These are phyloP conservation scores for Gnatocerus cornutus DNA, from an alignment of 2,888 invertebrate species.

Conservation along the genomic window DNA sequence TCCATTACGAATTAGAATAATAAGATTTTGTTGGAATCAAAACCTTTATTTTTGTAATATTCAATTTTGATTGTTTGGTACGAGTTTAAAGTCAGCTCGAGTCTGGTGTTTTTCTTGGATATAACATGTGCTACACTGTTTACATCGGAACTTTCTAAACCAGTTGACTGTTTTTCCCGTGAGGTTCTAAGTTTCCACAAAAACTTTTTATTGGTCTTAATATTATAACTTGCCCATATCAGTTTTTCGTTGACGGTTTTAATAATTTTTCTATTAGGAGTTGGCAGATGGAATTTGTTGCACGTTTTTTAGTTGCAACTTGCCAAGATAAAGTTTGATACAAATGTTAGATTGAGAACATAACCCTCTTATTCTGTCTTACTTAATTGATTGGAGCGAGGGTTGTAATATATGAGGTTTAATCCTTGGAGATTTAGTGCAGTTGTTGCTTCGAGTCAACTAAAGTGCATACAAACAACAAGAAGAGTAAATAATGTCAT, in stretches of 20 bases:
- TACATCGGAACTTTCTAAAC: neutral
- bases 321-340: too few relatives aligned
- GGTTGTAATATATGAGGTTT: neutral
- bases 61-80: too few relatives aligned
- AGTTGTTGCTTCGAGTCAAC: neutral
- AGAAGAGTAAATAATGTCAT: too few relatives aligned
- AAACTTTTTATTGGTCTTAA: neutral
- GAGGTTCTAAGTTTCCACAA: neutral
- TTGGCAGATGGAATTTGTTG: too few relatives aligned
- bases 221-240: slow-evolving; percentile 1
- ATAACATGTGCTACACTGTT: slow-evolving; percentile 4
- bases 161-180: neutral
- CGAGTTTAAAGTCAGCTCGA: too few relatives aligned
- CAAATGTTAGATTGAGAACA: too few relatives aligned
- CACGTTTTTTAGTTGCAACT: too few relatives aligned
- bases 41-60: too few relatives aligned
- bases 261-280: too few relatives aligned
- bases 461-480: neutral
- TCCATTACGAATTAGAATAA: too few relatives aligned
- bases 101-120: neutral
- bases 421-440: neutral
- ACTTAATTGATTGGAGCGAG: neutral
- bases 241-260: neutral
- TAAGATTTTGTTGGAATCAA: too few relatives aligned
- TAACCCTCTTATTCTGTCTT: neutral